phyloP scores from a whole-genome alignment of 37 sponge, comb jelly and placozoan genomes.

The Tethya wilhelma region DNA sequence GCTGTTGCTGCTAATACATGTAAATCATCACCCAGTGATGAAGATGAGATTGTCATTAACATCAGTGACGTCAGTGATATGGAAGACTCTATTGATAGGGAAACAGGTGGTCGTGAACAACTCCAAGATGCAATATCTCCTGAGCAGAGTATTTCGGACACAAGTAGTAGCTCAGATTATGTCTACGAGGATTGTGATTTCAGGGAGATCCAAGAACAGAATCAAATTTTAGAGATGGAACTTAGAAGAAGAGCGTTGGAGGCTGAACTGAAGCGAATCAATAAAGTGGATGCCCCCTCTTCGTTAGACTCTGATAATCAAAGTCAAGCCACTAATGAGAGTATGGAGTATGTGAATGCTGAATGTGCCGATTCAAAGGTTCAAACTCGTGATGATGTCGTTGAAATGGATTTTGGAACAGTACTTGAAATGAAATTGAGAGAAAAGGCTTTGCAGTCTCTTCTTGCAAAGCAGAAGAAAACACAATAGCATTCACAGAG shows the following conservation, averaged over 20 bases:
- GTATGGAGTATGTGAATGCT: neutral
- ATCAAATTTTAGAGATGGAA: slow-evolving; percentile 37
- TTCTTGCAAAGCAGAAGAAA: slow-evolving; percentile 27
- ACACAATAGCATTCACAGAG: no score
- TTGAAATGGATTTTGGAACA: neutral
- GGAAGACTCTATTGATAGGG: neutral
- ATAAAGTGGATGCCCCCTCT: neutral
- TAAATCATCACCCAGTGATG: neutral
- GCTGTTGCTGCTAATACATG: neutral
- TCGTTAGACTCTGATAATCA: neutral
- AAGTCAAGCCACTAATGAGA: neutral
- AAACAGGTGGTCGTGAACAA: neutral
- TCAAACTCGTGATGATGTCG: neutral
- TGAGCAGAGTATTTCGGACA: neutral
- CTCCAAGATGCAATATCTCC: neutral
- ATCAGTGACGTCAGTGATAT: slow-evolving; percentile 42
- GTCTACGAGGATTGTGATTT: neutral
- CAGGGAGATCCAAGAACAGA: neutral
- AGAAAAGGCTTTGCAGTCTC: slow-evolving; percentile 51
- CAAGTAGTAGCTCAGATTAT: neutral
- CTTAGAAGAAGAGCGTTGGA: slow-evolving; percentile 47
- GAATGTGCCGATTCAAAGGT: no score
- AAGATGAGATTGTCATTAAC: slow-evolving; percentile 5
- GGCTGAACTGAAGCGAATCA: slow-evolving; percentile 25
- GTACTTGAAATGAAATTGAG: slow-evolving; percentile 39